Evolutionary conservation across 2,113 vertebrate genomes (phyloP).

Genomic region (Elephas maximus): DNA sequence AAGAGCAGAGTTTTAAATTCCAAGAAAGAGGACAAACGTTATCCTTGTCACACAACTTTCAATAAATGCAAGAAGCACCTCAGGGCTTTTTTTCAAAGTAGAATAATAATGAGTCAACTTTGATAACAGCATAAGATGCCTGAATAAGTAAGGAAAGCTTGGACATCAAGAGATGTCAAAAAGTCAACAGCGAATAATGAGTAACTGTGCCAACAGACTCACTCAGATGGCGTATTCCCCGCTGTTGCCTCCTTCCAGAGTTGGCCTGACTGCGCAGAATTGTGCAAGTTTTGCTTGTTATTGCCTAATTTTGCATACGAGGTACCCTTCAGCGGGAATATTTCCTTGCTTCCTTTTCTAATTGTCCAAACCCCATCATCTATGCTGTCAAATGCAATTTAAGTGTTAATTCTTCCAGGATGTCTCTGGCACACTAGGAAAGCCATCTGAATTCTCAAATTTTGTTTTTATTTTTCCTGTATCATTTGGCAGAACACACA

Average conservation of each 20-base stretch:
- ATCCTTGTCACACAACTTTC: not conserved
- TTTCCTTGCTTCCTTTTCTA: not conserved
- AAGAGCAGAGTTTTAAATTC: slow-evolving; percentile 3
- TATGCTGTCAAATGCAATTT: not conserved
- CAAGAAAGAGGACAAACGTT: not conserved
- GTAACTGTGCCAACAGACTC: not conserved
- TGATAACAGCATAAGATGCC: not conserved
- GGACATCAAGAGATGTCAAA: not conserved
- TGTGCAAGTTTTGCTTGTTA: not conserved
- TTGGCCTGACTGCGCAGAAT: not conserved
- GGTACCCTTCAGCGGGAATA: not conserved
- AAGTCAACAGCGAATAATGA: not conserved
- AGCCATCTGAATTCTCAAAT: not conserved
- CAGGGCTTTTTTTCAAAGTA: not conserved
- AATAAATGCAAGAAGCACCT: not conserved
- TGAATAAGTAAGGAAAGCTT: not conserved
- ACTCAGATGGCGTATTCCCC: accelerated
- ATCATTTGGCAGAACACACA: not conserved
- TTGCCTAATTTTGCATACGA: slow-evolving; percentile 24
- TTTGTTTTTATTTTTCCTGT: not conserved
- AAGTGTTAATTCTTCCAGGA: not conserved
- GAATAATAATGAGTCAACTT: not conserved
- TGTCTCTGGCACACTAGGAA: not conserved
- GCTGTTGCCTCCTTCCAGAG: not conserved
- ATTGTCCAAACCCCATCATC: not conserved